Evolutionary conservation across 2,797 vertebrate genomes (phyloP).

Genomic region (Danio kyathit): DNA sequence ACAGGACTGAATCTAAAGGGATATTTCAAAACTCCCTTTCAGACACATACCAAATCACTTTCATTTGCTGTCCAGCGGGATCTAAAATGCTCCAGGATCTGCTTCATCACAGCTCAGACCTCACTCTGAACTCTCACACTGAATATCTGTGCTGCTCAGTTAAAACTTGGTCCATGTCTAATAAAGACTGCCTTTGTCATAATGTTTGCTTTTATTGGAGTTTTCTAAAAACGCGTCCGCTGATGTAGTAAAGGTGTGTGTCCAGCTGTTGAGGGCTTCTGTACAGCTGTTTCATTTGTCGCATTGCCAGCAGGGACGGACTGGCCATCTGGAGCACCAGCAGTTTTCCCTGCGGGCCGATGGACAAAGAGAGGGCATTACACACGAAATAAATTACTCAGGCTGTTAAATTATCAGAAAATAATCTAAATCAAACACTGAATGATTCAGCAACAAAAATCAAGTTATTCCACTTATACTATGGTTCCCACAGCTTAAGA

Average conservation of each 20-base stretch:
- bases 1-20: too few relatives aligned
- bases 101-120: neutral
- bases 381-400: too few relatives aligned
- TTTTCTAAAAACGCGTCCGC: conserved; percentile 36
- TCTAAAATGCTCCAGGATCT: neutral
- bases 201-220: neutral
- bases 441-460: too few relatives aligned
- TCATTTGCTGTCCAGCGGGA: conserved; percentile 12
- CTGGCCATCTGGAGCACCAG: conserved; percentile 27
- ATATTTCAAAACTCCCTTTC: neutral
- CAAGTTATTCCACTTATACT: too few relatives aligned
- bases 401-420: too few relatives aligned
- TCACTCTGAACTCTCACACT: conserved; percentile 1
- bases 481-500: too few relatives aligned
- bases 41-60: conserved; percentile 3
- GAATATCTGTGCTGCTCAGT: conserved; percentile 30
- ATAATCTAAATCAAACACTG: too few relatives aligned
- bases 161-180: conserved; percentile 52
- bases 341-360: neutral
- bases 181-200: conserved; percentile 54
- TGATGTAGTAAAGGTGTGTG: conserved; percentile 7
- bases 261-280: conserved; percentile 35
- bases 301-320: neutral
- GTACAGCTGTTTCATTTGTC: conserved; percentile 12
- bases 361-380: too few relatives aligned